These are phyloP conservation scores for Agriotes lineatus DNA, from an alignment of 2,888 invertebrate species.

Conservation along the genomic window DNA sequence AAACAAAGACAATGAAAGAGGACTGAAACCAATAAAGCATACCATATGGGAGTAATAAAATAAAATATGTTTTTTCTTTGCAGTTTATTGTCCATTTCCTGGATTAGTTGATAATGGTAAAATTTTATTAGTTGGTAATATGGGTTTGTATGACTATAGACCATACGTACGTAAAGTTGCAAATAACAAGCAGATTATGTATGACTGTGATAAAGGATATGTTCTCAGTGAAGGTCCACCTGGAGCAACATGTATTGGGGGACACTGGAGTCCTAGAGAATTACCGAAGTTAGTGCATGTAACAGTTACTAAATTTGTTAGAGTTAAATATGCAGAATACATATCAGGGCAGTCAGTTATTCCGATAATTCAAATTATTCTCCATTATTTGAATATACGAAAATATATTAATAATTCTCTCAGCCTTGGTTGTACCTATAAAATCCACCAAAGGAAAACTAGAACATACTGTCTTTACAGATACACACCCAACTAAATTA, in stretches of 20 bases:
- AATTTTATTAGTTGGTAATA: conserved; percentile 92
- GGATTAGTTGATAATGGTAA: conserved; percentile 91
- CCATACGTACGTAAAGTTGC: conserved; percentile 92
- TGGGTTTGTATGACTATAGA: conserved; percentile 95
- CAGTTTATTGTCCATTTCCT: conserved; percentile 93
- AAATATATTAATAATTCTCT: too few relatives aligned
- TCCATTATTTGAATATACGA: too few relatives aligned
- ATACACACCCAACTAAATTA: too few relatives aligned
- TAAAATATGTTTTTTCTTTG: conserved; percentile 3
- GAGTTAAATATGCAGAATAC: not conserved
- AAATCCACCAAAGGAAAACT: too few relatives aligned
- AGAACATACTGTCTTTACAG: too few relatives aligned
- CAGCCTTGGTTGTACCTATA: too few relatives aligned
- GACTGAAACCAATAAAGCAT: too few relatives aligned
- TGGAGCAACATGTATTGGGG: conserved; percentile 95
- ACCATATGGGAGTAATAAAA: not conserved
- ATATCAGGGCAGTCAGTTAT: too few relatives aligned
- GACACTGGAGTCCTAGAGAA: conserved; percentile 92
- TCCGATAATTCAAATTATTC: too few relatives aligned
- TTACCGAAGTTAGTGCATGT: conserved; percentile 81
- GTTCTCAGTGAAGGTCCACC: conserved; percentile 89
- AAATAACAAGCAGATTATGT: conserved; percentile 95
- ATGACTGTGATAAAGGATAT: conserved; percentile 94
- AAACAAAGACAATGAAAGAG: too few relatives aligned
- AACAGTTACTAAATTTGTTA: too few relatives aligned